Conservation (phyloP, 2,888 invertebrate species). For the Junonia oenone region DNA sequence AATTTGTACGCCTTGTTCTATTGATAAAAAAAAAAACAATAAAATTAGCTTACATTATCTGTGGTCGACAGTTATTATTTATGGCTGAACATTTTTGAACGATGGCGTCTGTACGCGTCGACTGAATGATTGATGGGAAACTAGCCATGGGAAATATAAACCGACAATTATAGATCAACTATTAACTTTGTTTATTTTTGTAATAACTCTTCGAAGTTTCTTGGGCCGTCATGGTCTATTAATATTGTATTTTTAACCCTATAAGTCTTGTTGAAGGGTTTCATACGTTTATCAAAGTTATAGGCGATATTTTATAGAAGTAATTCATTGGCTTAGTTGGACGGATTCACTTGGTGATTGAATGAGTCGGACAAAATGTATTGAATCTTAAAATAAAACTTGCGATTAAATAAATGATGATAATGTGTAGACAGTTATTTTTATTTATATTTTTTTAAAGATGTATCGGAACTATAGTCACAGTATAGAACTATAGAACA, state of each 20-base stretch:
- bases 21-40: neutral
- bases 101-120: constrained; percentile 16
- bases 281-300: neutral
- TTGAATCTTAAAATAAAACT: too few relatives aligned
- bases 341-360: neutral
- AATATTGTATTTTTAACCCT: neutral
- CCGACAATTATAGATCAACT: constrained; percentile 18
- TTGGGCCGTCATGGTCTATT: neutral
- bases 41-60: constrained; percentile 2
- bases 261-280: neutral
- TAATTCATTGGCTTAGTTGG: neutral
- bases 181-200: constrained; percentile 21
- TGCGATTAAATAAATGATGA: too few relatives aligned
- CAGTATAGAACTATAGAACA: too few relatives aligned
- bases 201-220: constrained; percentile 7
- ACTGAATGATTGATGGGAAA: constrained; percentile 7
- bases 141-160: constrained; percentile 22
- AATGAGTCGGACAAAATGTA: too few relatives aligned
- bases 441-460: too few relatives aligned
- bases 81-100: constrained; percentile 10
- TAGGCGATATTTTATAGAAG: too few relatives aligned
- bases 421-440: too few relatives aligned
- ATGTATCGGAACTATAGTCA: too few relatives aligned
- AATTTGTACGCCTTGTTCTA: neutral
- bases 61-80: neutral